Evolutionary conservation across 2,888 invertebrate species (phyloP).

Genomic region (Orchesella flavescens): DNA sequence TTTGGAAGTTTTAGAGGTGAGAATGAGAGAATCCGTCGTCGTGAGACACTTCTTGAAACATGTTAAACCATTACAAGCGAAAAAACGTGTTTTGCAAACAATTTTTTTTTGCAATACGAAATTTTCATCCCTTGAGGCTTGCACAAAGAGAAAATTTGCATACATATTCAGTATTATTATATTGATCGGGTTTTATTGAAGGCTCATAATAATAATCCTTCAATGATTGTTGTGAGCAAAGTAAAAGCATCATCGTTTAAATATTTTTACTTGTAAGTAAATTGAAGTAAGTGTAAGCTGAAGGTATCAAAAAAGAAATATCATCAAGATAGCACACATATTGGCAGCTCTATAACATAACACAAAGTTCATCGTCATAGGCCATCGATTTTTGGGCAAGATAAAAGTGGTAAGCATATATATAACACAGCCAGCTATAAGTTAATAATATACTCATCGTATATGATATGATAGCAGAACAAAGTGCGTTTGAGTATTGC

Average conservation of each 20-base stretch:
- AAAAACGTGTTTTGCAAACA: conserved; percentile 56
- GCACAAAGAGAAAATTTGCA: conserved; percentile 58
- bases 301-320: conserved; percentile 1
- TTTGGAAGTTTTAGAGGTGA: conserved; percentile 34
- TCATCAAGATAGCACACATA: conserved; percentile 13
- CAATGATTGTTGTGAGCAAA: conserved; percentile 25
- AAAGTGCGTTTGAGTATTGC: not conserved
- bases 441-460: not conserved
- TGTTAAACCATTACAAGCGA: not conserved
- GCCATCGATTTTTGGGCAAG: conserved; percentile 39
- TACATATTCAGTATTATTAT: not conserved
- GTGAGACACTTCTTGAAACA: conserved; percentile 54
- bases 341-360: conserved; percentile 14
- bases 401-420: not conserved
- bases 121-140: conserved; percentile 56
- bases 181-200: conserved; percentile 48
- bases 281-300: not conserved
- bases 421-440: not conserved
- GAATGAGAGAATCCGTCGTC: conserved; percentile 49
- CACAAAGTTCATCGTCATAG: conserved; percentile 50
- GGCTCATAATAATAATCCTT: conserved; percentile 37
- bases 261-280: conserved; percentile 1
- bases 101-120: conserved; percentile 44
- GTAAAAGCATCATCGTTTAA: conserved; percentile 10
- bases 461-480: not conserved